phyloP scores from a whole-genome alignment of 2,113 vertebrate species.

The Myiozetetes cayanensis region DNA sequence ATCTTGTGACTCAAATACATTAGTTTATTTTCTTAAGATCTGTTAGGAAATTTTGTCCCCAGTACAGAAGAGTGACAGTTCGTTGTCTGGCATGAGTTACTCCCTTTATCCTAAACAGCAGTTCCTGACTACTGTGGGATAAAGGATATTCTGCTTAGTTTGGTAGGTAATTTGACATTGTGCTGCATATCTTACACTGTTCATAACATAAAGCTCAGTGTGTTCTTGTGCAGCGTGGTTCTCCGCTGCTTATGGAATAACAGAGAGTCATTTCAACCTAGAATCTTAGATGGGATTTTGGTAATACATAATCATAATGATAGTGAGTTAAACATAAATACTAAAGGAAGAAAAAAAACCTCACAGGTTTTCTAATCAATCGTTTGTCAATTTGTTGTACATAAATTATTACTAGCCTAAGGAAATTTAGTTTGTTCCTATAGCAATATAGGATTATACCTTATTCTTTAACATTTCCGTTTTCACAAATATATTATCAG shows the following conservation, averaged over 20 bases:
- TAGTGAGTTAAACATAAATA: not conserved
- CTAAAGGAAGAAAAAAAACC: not conserved
- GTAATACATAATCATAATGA: not conserved
- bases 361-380: not conserved
- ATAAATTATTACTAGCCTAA: not conserved
- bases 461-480: not conserved
- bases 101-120: not conserved
- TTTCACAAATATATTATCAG: not conserved
- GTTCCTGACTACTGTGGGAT: not conserved
- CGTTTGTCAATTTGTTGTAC: not conserved
- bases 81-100: not conserved
- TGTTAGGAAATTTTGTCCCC: not conserved
- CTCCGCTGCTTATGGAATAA: not conserved
- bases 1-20: not conserved
- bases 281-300: not conserved
- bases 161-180: not conserved
- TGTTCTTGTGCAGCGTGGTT: not conserved
- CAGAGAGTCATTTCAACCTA: not conserved
- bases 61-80: not conserved
- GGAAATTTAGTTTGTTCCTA: not conserved
- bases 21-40: conserved; percentile 11
- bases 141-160: not conserved
- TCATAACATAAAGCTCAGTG: not conserved
- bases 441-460: not conserved
- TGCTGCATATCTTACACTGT: not conserved